Percentiles rank a stretch among this genome's conserved stretches.
Evolutionary conservation across 2,113 vertebrate genomes (phyloP).

Genomic region (Rhadina sibilatrix): DNA sequence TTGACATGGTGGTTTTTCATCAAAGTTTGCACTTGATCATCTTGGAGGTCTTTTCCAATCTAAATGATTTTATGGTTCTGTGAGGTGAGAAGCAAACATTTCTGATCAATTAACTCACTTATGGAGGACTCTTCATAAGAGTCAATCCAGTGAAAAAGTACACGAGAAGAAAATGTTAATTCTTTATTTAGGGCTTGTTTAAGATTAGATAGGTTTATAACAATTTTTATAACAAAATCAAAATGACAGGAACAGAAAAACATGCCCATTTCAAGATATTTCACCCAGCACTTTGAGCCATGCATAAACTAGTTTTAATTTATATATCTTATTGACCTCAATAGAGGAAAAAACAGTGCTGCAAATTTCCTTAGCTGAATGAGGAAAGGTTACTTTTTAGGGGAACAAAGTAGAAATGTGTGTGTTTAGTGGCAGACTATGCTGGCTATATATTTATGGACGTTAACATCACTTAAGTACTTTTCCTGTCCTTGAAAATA

Average conservation of each 20-base stretch:
- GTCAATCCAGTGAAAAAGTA: neutral
- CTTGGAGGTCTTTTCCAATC: neutral
- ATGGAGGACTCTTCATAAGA: neutral
- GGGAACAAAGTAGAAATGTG: neutral
- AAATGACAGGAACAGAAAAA: neutral
- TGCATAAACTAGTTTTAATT: neutral
- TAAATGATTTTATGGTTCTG: neutral
- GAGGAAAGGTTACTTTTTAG: neutral
- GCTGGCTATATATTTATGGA: neutral
- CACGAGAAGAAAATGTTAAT: neutral
- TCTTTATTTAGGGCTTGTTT: neutral
- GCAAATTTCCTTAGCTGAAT: neutral
- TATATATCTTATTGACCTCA: neutral
- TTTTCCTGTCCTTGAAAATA: neutral
- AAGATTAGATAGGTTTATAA: neutral
- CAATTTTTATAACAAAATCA: neutral
- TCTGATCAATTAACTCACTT: neutral
- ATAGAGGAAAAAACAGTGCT: neutral
- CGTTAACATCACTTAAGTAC: neutral
- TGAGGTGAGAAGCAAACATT: accelerated
- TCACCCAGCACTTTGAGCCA: neutral
- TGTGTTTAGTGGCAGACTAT: neutral
- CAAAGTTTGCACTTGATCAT: neutral
- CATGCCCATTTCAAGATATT: neutral
- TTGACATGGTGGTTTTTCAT: neutral